A percentile compares a stretch with the other conserved stretches of the same genome.
Conservation (phyloP, 2,113 vertebrate species). For the Raja brachyura region DNA sequence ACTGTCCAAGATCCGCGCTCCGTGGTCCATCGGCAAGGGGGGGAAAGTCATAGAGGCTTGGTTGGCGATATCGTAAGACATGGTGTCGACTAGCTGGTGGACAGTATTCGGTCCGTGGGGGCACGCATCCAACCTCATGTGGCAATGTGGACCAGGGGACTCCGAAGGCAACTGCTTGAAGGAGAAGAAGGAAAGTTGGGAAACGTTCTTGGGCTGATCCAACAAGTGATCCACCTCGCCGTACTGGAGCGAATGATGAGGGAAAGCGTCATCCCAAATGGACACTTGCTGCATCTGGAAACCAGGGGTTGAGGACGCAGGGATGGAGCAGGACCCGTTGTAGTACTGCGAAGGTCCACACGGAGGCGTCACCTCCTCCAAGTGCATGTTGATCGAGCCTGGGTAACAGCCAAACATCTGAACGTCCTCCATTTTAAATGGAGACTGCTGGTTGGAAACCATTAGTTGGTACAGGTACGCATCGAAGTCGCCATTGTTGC, state of each 20-base stretch:
- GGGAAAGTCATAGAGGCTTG: constrained; percentile 49
- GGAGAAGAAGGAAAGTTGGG: constrained; percentile 70
- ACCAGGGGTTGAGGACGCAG: constrained; percentile 71
- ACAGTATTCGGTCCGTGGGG: constrained; percentile 53
- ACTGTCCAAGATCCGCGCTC: constrained; percentile 55
- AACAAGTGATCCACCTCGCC: constrained; percentile 68
- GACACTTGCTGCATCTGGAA: constrained; percentile 67
- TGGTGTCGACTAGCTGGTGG: constrained; percentile 62
- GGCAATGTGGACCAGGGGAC: constrained; percentile 48
- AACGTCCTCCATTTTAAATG: constrained; percentile 78
- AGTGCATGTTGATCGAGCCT: constrained; percentile 61
- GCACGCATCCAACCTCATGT: constrained; percentile 32
- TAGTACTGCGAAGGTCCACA: constrained; percentile 84
- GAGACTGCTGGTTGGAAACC: constrained; percentile 48
- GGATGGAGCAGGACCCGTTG: constrained; percentile 70
- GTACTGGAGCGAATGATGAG: constrained; percentile 43
- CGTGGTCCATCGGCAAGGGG: constrained; percentile 55
- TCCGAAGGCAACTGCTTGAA: constrained; percentile 62
- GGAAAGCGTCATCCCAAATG: constrained; percentile 68
- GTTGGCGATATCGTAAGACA: constrained; percentile 44
- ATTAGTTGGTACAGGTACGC: constrained; percentile 80
- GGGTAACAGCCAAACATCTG: constrained; percentile 88
- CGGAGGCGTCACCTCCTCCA: constrained; percentile 74
- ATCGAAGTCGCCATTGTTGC: constrained; percentile 71
- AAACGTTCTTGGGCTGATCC: constrained; percentile 58